Conservation (phyloP, 1,140 invertebrate genomes). For the Zaprionus vittiger region DNA sequence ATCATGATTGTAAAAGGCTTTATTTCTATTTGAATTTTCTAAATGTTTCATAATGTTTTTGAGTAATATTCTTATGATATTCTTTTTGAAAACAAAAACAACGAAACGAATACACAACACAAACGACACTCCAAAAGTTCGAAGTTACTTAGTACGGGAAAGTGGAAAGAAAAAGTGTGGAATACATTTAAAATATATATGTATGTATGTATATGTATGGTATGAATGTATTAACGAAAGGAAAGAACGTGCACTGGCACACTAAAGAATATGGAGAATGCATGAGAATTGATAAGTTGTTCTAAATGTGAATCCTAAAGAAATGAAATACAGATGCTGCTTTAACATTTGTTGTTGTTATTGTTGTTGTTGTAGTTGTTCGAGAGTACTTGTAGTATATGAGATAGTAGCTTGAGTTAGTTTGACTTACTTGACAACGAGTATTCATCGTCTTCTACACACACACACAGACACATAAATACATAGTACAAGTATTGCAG, state of each 20-base stretch:
- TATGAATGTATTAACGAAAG: constrained; percentile 13
- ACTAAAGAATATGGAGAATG: constrained; percentile 37
- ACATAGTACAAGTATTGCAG: constrained; percentile 69
- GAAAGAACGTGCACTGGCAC: constrained; percentile 69
- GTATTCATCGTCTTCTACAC: constrained; percentile 84
- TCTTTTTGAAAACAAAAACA: constrained; percentile 9
- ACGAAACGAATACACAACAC: constrained; percentile 43
- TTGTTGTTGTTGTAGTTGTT: constrained; percentile 25
- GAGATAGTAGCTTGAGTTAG: constrained; percentile 64
- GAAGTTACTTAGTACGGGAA: constrained; percentile 10
- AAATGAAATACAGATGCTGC: constrained; percentile 56
- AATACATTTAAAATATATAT: constrained; percentile 25
- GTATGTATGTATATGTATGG: not conserved
- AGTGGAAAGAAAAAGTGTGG: constrained; percentile 14
- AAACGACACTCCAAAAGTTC: constrained; percentile 37
- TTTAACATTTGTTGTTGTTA: constrained; percentile 37
- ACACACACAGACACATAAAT: constrained; percentile 79
- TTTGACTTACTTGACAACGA: constrained; percentile 84
- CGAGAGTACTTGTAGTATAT: constrained; percentile 36
- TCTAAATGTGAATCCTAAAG: constrained; percentile 55
- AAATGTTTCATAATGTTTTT: constrained; percentile 45
- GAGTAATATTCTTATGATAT: constrained; percentile 44
- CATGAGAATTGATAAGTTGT: constrained; percentile 29
- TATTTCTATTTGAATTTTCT: constrained; percentile 7
- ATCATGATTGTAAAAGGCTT: constrained; percentile 15